Base-by-base conservation (phyloP, 92 coral and sea anemone species). In the Phenganax subtilis region DNA sequence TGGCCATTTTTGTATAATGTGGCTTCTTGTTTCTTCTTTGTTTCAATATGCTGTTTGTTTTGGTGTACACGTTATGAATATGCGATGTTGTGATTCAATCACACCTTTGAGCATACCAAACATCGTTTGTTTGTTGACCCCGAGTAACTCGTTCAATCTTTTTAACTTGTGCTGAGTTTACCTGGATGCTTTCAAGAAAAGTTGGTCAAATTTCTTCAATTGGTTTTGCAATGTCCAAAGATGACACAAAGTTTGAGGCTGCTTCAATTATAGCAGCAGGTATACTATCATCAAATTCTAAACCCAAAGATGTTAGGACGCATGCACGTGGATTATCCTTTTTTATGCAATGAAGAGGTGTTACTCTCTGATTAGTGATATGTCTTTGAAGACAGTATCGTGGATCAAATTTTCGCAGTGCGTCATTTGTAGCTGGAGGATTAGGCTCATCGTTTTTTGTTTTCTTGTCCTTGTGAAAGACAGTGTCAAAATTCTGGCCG, bases 41-140 rank as follows among this genome's bases (percentile, higher is more conserved):
- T 20, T 80, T 87, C 55, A 87, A 51, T 61, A 87, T 15, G 11
- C 60, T 77, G 28, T 87, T 67, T 14, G 87, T 76, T 76, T 84
- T 84, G 30, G 90, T 72, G 44, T 47, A 47, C 12, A 87, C 81
- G 8, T 76, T 78, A 76, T 86, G 85, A 70, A 85, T 52, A 60
- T 81, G 85, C 12, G 88, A 20, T 20, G 76, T 83, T 37, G 87
- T 84, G 64, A 84, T 84, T 51, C 87, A 75, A 30, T 68, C 75
- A 55, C 77, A 59, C 20, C 84, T 37, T 59, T 84, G 83, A 16
- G 64, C 82, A 15, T 75, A 74, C 87, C 83, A 84, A 8, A 58
- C 62, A n/a, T 84, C 59, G 54, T 80, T 61, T 58, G 72, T 37
- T 8, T 80, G 82, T 54, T 84, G 86, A 54, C 86, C 87, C 55